A percentile compares a stretch with the other conserved stretches of the same genome.
These are phyloP conservation scores for Coelopa frigida DNA, from an alignment of 1,140 invertebrate species.

Conservation along the genomic window DNA sequence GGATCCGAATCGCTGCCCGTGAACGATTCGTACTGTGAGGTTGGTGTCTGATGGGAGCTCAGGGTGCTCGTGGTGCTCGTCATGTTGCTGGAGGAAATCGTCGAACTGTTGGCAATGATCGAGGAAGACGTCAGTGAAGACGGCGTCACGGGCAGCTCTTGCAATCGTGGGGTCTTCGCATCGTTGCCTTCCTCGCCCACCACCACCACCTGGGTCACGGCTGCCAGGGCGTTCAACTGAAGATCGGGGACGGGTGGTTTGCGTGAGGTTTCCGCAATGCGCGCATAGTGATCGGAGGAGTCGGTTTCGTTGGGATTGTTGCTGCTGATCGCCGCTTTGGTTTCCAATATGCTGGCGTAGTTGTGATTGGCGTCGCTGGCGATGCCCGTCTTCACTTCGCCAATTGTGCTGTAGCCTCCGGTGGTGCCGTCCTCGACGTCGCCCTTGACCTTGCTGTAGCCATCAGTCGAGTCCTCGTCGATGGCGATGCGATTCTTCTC, in stretches of 20 bases:
- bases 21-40: slow-evolving; percentile 60
- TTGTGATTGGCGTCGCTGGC: slow-evolving; percentile 33
- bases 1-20: slow-evolving; percentile 65
- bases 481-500: slow-evolving; percentile 27
- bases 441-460: slow-evolving; percentile 21
- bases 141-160: slow-evolving; percentile 21
- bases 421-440: slow-evolving; percentile 12
- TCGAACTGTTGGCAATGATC: slow-evolving; percentile 17
- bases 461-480: slow-evolving; percentile 21
- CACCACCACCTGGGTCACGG: too few species aligned
- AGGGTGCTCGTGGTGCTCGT: slow-evolving; percentile 29
- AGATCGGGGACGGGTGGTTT: slow-evolving; percentile 8
- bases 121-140: slow-evolving; percentile 24
- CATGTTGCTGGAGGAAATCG: slow-evolving; percentile 16
- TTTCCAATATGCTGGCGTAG: slow-evolving; percentile 41
- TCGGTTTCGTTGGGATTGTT: slow-evolving; percentile 20
- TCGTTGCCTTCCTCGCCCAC: slow-evolving; percentile 5
- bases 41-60: slow-evolving; percentile 24
- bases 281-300: slow-evolving; percentile 37
- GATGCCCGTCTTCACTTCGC: slow-evolving; percentile 4
- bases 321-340: slow-evolving; percentile 17
- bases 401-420: slow-evolving; percentile 39
- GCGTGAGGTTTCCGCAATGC: slow-evolving; percentile 25
- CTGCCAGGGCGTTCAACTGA: slow-evolving; percentile 2
- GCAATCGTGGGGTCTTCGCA: slow-evolving; percentile 8